A percentile compares a stretch with the other conserved stretches of the same genome.
Conservation (phyloP, 2,888 invertebrate species). For the Thecophora atra region DNA sequence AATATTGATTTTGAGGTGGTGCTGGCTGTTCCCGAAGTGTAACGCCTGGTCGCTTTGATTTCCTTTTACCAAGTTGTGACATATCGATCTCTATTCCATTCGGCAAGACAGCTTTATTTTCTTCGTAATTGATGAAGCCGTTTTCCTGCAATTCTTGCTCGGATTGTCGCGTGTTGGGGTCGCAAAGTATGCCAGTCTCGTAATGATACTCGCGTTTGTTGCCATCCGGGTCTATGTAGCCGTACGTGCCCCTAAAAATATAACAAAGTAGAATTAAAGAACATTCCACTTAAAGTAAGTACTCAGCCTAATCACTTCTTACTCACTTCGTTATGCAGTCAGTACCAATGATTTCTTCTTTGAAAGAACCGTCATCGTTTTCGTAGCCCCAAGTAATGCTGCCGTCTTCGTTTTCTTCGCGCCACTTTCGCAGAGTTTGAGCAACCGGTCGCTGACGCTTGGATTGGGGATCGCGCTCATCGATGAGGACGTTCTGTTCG, state of each 20-base stretch:
- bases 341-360: constrained; percentile 82
- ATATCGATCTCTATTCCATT: constrained; percentile 79
- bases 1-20: constrained; percentile 30
- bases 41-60: constrained; percentile 73
- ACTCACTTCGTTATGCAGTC: constrained; percentile 75
- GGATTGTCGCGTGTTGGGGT: constrained; percentile 66
- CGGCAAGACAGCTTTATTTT: constrained; percentile 77
- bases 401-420: constrained; percentile 78
- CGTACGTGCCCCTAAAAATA: constrained; percentile 75
- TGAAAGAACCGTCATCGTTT: constrained; percentile 87
- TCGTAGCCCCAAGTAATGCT: constrained; percentile 90
- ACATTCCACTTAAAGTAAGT: no score
- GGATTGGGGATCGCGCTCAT: constrained; percentile 56
- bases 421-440: constrained; percentile 76
- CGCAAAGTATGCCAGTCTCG: constrained; percentile 79
- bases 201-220: constrained; percentile 83
- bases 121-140: constrained; percentile 78
- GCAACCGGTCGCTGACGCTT: constrained; percentile 75
- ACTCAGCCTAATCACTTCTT: no score
- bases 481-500: constrained; percentile 59
- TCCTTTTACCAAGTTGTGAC: constrained; percentile 74
- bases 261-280: not conserved
- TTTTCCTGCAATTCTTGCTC: constrained; percentile 69
- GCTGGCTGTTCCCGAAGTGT: constrained; percentile 39
- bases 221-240: constrained; percentile 86